A percentile compares a stretch with the other conserved stretches of the same genome.
phyloP scores from a whole-genome alignment of 2,113 vertebrate genomes.

The Actenoides hombroni region DNA sequence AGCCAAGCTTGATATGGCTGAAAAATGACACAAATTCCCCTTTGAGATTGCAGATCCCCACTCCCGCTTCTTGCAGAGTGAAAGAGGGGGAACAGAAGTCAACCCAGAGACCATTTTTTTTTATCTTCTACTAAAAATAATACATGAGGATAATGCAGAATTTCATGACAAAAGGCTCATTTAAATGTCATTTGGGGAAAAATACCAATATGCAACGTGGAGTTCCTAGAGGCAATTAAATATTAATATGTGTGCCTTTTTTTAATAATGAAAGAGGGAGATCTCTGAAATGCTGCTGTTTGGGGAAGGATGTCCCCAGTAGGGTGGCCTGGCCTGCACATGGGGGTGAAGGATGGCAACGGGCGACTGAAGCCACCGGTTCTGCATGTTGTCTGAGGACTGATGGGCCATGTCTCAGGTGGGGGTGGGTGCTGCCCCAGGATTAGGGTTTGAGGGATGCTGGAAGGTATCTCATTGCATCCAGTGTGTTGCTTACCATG shows the following conservation, averaged over 20 bases:
- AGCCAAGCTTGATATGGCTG: not conserved
- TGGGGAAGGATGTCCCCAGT: not conserved
- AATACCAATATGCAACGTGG: not conserved
- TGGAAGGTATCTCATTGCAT: not conserved
- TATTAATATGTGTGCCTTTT: not conserved
- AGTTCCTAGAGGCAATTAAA: not conserved
- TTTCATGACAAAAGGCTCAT: not conserved
- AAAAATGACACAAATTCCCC: not conserved
- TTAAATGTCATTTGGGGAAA: not conserved
- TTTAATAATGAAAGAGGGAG: not conserved
- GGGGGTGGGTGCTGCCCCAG: not conserved
- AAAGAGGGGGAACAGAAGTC: not conserved
- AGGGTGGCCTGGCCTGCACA: not conserved
- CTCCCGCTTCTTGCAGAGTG: not conserved
- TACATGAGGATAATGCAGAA: not conserved
- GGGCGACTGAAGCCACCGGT: not conserved
- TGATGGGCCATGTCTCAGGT: rapidly evolving
- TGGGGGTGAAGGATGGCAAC: rapidly evolving
- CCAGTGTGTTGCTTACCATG: not conserved
- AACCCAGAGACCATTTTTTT: not conserved
- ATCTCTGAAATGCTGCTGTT: not conserved
- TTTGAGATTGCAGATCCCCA: not conserved
- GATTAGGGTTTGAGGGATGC: not conserved
- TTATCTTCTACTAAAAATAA: not conserved
- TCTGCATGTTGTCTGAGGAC: rapidly evolving